Evolutionary conservation across 2,797 vertebrate species (phyloP).

Genomic region (Otolemur crassicaudatus): DNA sequence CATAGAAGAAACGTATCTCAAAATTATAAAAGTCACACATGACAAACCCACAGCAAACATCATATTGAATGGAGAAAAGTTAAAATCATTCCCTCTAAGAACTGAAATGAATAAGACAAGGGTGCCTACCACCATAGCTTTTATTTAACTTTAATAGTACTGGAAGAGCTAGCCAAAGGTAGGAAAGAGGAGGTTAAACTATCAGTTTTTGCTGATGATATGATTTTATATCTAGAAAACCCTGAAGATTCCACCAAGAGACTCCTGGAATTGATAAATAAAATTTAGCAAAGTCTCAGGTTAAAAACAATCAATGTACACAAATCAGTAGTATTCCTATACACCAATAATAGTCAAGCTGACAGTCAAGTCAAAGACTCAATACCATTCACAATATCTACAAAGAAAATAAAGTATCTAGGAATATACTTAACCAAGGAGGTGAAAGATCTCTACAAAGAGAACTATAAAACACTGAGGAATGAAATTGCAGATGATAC

Average conservation of each 20-base stretch:
- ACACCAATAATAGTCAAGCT: neutral
- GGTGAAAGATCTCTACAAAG: neutral
- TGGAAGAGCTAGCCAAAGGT: neutral
- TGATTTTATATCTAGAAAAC: neutral
- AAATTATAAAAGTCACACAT: neutral
- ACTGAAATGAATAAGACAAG: neutral
- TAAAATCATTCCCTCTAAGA: neutral
- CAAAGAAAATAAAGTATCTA: neutral
- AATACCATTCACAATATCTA: neutral
- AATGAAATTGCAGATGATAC: neutral
- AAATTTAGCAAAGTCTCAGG: neutral
- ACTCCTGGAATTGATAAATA: neutral
- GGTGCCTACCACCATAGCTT: neutral
- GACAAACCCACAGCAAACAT: neutral
- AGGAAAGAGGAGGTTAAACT: neutral
- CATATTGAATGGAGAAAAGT: neutral
- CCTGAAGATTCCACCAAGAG: neutral
- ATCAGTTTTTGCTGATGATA: neutral
- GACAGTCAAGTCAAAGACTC: neutral
- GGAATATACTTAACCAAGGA: neutral
- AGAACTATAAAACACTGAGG: neutral
- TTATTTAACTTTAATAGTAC: neutral
- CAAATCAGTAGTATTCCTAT: neutral
- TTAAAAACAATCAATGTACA: neutral
- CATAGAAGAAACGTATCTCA: neutral